Evolutionary conservation across 2,113 vertebrate genomes (phyloP).

Genomic region (Hydrochoerus hydrochaeris): DNA sequence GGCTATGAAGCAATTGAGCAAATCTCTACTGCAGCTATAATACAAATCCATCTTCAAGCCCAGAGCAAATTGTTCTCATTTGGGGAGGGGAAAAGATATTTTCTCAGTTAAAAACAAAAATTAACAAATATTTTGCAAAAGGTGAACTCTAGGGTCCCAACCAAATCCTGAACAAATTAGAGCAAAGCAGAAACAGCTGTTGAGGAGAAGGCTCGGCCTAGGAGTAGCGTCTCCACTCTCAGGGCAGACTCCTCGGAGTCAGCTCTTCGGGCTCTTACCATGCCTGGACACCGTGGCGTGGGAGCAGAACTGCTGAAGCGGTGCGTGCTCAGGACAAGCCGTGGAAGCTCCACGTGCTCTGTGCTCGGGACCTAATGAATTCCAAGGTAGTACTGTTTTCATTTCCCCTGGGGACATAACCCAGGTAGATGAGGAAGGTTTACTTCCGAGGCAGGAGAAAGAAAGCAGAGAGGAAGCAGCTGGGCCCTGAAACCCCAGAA

Average conservation of each 20-base stretch:
- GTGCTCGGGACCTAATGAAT: conserved; percentile 24
- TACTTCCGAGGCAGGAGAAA: not conserved
- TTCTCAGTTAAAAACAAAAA: conserved; percentile 79
- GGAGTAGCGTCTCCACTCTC: conserved; percentile 73
- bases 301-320: conserved; percentile 66
- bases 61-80: conserved; percentile 84
- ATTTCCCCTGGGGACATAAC: not conserved
- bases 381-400: not conserved
- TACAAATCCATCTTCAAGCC: conserved; percentile 84
- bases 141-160: conserved; percentile 85
- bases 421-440: not conserved
- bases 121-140: conserved; percentile 86
- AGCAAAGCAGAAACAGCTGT: conserved; percentile 90
- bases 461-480: not conserved
- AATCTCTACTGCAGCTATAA: conserved; percentile 73
- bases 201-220: conserved; percentile 53
- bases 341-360: conserved; percentile 70
- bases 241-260: conserved; percentile 71
- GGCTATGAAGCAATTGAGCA: conserved; percentile 82
- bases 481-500: not conserved
- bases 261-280: conserved; percentile 72
- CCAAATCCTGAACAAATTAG: conserved; percentile 90
- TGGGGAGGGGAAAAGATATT: conserved; percentile 74
- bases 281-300: conserved; percentile 81
- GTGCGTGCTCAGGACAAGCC: conserved; percentile 78